phyloP scores from a whole-genome alignment of 2,113 vertebrate genomes.

The Neomonachus schauinslandi region DNA sequence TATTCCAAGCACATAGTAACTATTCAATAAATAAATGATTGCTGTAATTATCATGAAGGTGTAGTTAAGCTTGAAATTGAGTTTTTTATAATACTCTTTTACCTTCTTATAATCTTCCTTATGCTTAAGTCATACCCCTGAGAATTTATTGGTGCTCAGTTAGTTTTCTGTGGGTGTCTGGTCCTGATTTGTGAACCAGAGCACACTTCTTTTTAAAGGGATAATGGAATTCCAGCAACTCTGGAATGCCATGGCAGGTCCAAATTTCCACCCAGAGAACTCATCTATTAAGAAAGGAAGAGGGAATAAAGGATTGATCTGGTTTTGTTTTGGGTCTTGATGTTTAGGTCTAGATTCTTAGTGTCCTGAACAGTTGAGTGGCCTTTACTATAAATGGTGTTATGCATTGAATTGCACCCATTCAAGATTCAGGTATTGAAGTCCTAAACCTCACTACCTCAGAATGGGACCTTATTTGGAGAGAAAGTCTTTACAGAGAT shows the following conservation, averaged over 20 bases:
- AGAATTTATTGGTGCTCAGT: conserved; percentile 3
- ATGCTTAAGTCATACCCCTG: background rate
- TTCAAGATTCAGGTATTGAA: background rate
- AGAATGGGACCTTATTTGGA: background rate
- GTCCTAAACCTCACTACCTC: background rate
- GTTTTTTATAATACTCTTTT: background rate
- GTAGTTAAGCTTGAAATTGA: background rate
- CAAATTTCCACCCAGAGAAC: background rate
- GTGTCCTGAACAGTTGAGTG: background rate
- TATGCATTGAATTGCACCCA: background rate
- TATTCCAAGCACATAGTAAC: background rate
- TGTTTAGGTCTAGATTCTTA: background rate
- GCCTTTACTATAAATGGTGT: background rate
- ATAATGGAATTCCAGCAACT: background rate
- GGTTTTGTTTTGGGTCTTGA: background rate
- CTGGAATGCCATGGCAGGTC: background rate
- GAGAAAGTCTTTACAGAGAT: background rate
- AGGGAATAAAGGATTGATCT: background rate
- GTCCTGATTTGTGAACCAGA: background rate
- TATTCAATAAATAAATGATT: background rate
- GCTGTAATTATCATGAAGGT: background rate
- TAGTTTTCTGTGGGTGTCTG: background rate
- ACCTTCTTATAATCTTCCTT: background rate
- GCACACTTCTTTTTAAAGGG: background rate
- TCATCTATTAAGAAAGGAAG: background rate